Evolutionary conservation across 53 echinoderm and acorn worm genomes (phyloP).

Genomic region (Echinarachnius parma): DNA sequence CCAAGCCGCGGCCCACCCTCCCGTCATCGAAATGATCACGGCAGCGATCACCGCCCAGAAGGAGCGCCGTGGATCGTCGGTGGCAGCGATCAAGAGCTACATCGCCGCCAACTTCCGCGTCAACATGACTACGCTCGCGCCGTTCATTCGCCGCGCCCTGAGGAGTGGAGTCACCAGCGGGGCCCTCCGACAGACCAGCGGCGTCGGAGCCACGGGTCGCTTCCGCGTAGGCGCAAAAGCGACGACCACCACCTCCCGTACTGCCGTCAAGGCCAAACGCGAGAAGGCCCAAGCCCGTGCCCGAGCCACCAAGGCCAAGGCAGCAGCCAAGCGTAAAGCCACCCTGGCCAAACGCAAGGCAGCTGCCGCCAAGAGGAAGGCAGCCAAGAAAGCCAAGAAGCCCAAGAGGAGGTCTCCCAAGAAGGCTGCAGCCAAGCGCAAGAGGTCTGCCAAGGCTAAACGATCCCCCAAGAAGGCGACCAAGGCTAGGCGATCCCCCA

Average conservation of each 20-base stretch:
- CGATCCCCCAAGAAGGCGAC: too few species aligned
- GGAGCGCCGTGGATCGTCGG: slow-evolving; percentile 32
- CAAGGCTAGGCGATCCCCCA: too few species aligned
- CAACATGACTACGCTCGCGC: slow-evolving; percentile 5
- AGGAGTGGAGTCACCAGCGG: slow-evolving; percentile 33
- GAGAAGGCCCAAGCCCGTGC: slow-evolving; percentile 5
- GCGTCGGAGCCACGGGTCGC: slow-evolving; percentile 44
- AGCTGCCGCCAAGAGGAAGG: slow-evolving; percentile 29
- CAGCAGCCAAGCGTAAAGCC: slow-evolving; percentile 24
- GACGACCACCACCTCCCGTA: background rate
- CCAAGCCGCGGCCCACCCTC: slow-evolving; percentile 17
- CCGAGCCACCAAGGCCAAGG: slow-evolving; percentile 12
- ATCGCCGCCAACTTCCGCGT: slow-evolving; percentile 47
- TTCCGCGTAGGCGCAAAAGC: slow-evolving; percentile 31
- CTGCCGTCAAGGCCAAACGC: slow-evolving; percentile 37
- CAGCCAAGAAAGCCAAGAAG: slow-evolving; percentile 5
- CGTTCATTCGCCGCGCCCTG: slow-evolving; percentile 36
- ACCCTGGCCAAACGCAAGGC: slow-evolving; percentile 31
- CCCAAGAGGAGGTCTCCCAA: slow-evolving; percentile 19
- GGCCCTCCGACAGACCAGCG: slow-evolving; percentile 23
- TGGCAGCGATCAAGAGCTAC: slow-evolving; percentile 29
- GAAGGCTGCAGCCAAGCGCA: slow-evolving; percentile 6
- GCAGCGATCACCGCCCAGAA: slow-evolving; percentile 31
- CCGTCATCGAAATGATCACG: slow-evolving; percentile 23
- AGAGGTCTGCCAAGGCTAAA: too few species aligned